Percentiles rank a stretch among this genome's conserved stretches.
Conservation (phyloP, 2,888 invertebrate genomes). For the Idaea dimidiata region DNA sequence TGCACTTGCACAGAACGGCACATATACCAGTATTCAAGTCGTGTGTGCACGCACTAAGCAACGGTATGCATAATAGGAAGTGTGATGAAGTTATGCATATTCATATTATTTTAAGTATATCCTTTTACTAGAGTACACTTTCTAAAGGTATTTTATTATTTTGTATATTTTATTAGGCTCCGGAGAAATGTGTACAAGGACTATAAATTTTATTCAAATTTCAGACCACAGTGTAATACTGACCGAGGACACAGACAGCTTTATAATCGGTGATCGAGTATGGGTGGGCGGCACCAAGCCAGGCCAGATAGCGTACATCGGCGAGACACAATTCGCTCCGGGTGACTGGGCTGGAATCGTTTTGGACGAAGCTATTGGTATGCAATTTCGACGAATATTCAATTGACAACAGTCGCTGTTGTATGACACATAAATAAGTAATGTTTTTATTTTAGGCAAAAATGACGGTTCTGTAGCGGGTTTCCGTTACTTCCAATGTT, state of each 20-base stretch:
- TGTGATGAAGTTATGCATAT: slow-evolving; percentile 53
- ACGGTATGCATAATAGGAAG: slow-evolving; percentile 55
- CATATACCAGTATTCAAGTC: slow-evolving; percentile 47
- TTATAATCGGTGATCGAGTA: slow-evolving; percentile 96
- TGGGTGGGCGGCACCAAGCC: slow-evolving; percentile 96
- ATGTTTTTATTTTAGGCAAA: slow-evolving; percentile 85
- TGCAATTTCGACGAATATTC: slow-evolving; percentile 33
- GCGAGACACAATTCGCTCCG: slow-evolving; percentile 97
- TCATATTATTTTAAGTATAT: slow-evolving; percentile 48
- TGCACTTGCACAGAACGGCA: slow-evolving; percentile 69
- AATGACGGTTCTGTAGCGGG: slow-evolving; percentile 98
- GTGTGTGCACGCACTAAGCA: slow-evolving; percentile 53
- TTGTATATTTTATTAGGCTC: slow-evolving; percentile 6
- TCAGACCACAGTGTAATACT: slow-evolving; percentile 91
- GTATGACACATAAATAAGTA: neutral
- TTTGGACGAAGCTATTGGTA: slow-evolving; percentile 96
- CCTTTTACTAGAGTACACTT: slow-evolving; percentile 36
- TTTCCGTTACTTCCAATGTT: slow-evolving; percentile 95
- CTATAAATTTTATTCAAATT: slow-evolving; percentile 35
- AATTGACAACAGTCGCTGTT: slow-evolving; percentile 5
- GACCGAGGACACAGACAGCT: slow-evolving; percentile 95
- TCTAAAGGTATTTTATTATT: slow-evolving; percentile 29
- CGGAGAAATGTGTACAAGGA: neutral
- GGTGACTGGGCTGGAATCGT: slow-evolving; percentile 99
- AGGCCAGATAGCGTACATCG: slow-evolving; percentile 95